Conservation (phyloP, 2,113 vertebrate species). For the Cisticola juncidis region DNA sequence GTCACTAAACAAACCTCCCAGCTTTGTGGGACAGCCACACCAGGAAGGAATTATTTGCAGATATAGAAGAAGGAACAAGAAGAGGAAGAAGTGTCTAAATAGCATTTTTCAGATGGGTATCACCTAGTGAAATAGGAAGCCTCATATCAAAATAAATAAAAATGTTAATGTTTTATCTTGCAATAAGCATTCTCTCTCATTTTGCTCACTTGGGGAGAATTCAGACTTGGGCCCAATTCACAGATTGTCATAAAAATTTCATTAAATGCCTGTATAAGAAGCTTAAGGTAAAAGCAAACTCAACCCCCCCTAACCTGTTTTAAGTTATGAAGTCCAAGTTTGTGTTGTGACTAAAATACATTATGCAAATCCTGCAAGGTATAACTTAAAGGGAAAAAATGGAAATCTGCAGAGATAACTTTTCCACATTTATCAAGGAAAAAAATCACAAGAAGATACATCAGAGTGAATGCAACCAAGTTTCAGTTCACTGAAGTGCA, state of each 20-base stretch:
- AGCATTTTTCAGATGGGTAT: background rate
- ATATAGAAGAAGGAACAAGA: background rate
- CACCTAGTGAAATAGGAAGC: background rate
- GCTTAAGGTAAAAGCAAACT: background rate
- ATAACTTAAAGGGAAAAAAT: background rate
- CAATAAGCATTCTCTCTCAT: background rate
- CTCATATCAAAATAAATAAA: background rate
- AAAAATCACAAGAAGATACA: background rate
- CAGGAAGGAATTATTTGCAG: background rate
- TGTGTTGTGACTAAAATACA: background rate
- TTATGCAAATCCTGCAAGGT: background rate
- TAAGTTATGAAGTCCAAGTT: background rate
- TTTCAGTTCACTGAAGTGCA: background rate
- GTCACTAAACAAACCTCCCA: background rate
- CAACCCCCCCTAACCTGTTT: fast-evolving
- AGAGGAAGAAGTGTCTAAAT: background rate
- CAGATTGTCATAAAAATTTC: background rate
- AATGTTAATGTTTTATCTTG: background rate
- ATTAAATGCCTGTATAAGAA: background rate
- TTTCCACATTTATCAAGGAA: background rate
- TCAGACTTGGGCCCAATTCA: background rate
- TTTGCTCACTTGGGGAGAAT: background rate
- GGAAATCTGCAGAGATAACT: background rate
- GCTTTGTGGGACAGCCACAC: background rate
- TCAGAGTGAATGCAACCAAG: background rate